phyloP scores from a whole-genome alignment of 2,888 invertebrate species.

The Caradrina kadenii region DNA sequence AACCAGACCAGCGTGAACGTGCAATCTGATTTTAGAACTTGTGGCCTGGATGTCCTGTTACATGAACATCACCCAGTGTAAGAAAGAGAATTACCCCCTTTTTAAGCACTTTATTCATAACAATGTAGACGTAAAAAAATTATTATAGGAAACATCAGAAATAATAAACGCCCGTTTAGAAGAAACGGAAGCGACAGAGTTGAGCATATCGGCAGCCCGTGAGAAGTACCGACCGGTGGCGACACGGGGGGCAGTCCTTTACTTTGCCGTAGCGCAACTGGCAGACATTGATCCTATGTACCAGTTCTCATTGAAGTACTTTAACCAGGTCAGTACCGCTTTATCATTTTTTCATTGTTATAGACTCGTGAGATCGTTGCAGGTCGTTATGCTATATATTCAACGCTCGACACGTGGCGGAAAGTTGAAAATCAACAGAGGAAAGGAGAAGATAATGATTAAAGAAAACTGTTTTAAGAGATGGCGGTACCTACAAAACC shows the following conservation, averaged over 20 bases:
- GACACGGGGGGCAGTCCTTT: conserved; percentile 96
- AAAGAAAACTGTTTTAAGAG: no score
- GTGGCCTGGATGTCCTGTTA: no score
- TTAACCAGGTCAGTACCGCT: conserved; percentile 84
- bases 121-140: neutral
- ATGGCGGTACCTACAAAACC: no score
- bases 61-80: no score
- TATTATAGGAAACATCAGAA: conserved; percentile 94
- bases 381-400: no score
- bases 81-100: no score
- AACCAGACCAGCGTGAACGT: no score
- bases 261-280: conserved; percentile 97
- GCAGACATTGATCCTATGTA: conserved; percentile 99
- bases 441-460: no score
- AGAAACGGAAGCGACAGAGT: conserved; percentile 96
- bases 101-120: no score
- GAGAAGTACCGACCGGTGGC: conserved; percentile 97
- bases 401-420: no score
- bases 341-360: neutral
- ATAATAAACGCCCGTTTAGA: conserved; percentile 96
- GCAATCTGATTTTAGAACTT: no score
- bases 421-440: no score
- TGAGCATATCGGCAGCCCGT: conserved; percentile 95
- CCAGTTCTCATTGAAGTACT: conserved; percentile 98
- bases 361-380: neutral